A percentile compares a stretch with the other conserved stretches of the same genome.
Evolutionary conservation across 2,888 invertebrate genomes (phyloP).

Genomic region (Neoitamus cyanurus): DNA sequence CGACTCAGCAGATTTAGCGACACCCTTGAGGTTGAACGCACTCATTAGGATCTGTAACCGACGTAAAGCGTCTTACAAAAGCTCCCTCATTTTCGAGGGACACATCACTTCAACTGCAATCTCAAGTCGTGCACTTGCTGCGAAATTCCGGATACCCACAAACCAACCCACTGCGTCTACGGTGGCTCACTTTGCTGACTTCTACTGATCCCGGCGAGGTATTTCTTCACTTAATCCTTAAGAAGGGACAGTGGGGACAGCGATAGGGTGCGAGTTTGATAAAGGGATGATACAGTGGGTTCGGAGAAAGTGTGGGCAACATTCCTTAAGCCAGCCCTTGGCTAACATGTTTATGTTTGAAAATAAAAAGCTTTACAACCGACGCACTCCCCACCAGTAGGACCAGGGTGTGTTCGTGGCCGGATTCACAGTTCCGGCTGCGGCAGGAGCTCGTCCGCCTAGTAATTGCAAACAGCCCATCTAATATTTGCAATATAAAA

Average conservation of each 20-base stretch:
- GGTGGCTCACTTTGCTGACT: not conserved
- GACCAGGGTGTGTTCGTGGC: not conserved
- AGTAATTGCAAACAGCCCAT: not conserved
- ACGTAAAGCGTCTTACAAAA: not conserved
- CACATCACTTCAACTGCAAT: constrained; percentile 12
- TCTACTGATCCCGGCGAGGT: not conserved
- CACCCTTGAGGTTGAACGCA: not conserved
- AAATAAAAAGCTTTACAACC: not conserved
- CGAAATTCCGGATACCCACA: not conserved
- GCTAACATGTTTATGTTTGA: constrained; percentile 32
- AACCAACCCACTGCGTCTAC: not conserved
- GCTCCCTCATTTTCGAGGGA: not conserved
- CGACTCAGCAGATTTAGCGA: not conserved
- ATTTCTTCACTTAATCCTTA: constrained; percentile 17
- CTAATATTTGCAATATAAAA: not conserved
- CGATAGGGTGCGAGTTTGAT: not conserved
- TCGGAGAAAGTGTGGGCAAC: not conserved
- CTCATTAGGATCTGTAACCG: not conserved
- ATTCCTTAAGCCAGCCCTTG: not conserved
- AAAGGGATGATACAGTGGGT: not conserved
- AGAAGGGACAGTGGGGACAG: not conserved
- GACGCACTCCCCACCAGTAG: not conserved
- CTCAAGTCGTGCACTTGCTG: not conserved
- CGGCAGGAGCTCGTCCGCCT: not conserved
- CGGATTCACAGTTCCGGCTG: not conserved